A percentile compares a stretch with the other conserved stretches of the same genome.
Conservation (phyloP, 1,140 invertebrate species). For the Ooceraea biroi region DNA sequence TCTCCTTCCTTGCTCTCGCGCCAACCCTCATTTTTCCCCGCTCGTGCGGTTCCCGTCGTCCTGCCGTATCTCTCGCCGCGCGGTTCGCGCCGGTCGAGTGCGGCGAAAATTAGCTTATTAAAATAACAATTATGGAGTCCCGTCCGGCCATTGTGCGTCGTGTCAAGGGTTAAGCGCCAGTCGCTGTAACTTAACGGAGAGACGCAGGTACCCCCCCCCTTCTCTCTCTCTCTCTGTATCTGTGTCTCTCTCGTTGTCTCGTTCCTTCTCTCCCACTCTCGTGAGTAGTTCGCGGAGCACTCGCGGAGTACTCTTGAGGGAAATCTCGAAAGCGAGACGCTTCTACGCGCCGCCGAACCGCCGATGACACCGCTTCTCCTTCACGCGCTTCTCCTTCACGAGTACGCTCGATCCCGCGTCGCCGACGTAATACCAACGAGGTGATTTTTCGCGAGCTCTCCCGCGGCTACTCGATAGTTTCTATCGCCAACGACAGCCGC, state of each 20-base stretch:
- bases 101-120: slow-evolving; percentile 83
- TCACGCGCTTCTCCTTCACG: slow-evolving; percentile 23
- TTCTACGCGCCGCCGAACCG: slow-evolving; percentile 33
- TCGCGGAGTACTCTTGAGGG: slow-evolving; percentile 52
- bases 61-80: slow-evolving; percentile 52
- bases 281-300: slow-evolving; percentile 20
- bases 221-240: not conserved
- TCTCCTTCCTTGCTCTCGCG: not conserved
- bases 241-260: not conserved
- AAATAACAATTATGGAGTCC: slow-evolving; percentile 83
- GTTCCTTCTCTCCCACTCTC: slow-evolving; percentile 4
- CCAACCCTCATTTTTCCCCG: slow-evolving; percentile 7
- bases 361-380: slow-evolving; percentile 41
- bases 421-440: slow-evolving; percentile 39
- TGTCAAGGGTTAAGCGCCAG: slow-evolving; percentile 81
- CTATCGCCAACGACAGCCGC: slow-evolving; percentile 22
- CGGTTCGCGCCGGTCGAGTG: slow-evolving; percentile 72
- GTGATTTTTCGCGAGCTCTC: slow-evolving; percentile 55
- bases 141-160: slow-evolving; percentile 77
- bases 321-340: slow-evolving; percentile 55
- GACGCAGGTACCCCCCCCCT: slow-evolving; percentile 59
- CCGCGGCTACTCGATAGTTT: slow-evolving; percentile 50
- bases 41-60: not conserved
- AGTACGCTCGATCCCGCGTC: slow-evolving; percentile 51
- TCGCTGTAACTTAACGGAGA: slow-evolving; percentile 79